Conservation (phyloP, 2,888 invertebrate genomes). For the Sphinx pinastri region DNA sequence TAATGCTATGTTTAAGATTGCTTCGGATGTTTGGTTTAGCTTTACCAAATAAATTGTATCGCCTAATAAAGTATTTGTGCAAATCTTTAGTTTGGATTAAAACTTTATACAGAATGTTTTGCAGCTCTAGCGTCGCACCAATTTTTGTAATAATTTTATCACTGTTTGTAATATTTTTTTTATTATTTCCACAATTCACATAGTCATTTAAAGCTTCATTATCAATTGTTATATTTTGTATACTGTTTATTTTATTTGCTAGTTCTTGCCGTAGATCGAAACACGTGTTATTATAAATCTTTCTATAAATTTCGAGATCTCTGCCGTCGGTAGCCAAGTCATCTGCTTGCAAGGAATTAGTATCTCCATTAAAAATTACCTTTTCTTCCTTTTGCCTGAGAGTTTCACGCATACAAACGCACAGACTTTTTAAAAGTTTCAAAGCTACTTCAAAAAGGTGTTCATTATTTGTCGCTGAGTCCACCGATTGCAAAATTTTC, state of each 20-base stretch:
- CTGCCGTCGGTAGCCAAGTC: constrained; percentile 36
- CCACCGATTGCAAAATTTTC: constrained; percentile 63
- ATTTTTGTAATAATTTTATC: constrained; percentile 31
- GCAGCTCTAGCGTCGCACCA: constrained; percentile 37
- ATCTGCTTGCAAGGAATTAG: constrained; percentile 42
- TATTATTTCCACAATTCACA: constrained; percentile 39
- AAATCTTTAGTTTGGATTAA: constrained; percentile 55
- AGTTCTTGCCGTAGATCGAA: constrained; percentile 54
- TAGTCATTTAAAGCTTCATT: constrained; percentile 38
- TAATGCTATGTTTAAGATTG: constrained; percentile 47
- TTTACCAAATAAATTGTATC: constrained; percentile 55
- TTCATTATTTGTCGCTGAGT: constrained; percentile 61
- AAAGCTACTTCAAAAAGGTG: constrained; percentile 63
- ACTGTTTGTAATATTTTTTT: constrained; percentile 26
- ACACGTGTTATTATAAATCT: constrained; percentile 68
- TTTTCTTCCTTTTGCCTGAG: constrained; percentile 51
- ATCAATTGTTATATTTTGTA: constrained; percentile 32
- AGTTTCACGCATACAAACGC: constrained; percentile 66
- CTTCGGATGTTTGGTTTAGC: constrained; percentile 33
- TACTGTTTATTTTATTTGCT: constrained; percentile 43
- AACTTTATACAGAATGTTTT: constrained; percentile 54
- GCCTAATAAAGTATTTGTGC: constrained; percentile 62
- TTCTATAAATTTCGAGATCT: constrained; percentile 58
- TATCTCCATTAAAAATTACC: constrained; percentile 38
- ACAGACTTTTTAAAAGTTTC: constrained; percentile 66